These are phyloP conservation scores for Ictalurus furcatus DNA, from an alignment of 2,113 vertebrate species.

Conservation along the genomic window DNA sequence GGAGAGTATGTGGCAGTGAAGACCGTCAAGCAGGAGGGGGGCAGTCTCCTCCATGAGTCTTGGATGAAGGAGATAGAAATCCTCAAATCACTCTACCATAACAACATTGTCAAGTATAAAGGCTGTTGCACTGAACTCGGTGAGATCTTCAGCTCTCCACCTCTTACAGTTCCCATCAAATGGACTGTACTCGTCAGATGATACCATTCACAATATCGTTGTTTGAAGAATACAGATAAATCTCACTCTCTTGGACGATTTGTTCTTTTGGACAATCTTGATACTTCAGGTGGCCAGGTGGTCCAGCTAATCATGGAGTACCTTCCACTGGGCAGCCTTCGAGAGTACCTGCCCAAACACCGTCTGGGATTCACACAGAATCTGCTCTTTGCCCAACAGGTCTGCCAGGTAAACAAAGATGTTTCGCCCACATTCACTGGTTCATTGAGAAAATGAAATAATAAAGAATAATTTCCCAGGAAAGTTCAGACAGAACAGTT, in stretches of 20 bases:
- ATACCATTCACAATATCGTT: background rate
- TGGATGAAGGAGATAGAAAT: slow-evolving; percentile 91
- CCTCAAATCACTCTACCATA: slow-evolving; percentile 84
- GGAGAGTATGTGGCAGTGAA: slow-evolving; percentile 93
- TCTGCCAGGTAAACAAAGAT: slow-evolving; percentile 81
- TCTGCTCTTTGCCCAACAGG: slow-evolving; percentile 88
- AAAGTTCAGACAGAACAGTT: background rate
- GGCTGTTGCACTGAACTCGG: slow-evolving; percentile 88
- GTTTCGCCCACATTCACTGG: background rate
- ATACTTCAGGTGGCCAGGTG: slow-evolving; percentile 79
- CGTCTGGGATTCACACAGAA: slow-evolving; percentile 73
- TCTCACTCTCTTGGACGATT: background rate
- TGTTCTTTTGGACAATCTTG: background rate
- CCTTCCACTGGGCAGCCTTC: slow-evolving; percentile 87
- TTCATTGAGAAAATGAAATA: background rate
- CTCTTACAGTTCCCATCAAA: background rate
- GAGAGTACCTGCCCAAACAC: slow-evolving; percentile 83
- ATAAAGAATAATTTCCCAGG: background rate
- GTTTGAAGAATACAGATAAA: background rate
- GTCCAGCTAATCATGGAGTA: slow-evolving; percentile 96
- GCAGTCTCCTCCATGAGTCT: slow-evolving; percentile 70
- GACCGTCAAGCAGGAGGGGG: slow-evolving; percentile 82
- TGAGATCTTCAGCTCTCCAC: slow-evolving; percentile 55
- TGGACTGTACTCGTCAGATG: background rate
- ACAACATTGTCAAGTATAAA: slow-evolving; percentile 92